Percentiles rank a stretch among this genome's conserved stretches.
Evolutionary conservation across 2,113 vertebrate species (phyloP).

Genomic region (Neolamprologus variostigma): DNA sequence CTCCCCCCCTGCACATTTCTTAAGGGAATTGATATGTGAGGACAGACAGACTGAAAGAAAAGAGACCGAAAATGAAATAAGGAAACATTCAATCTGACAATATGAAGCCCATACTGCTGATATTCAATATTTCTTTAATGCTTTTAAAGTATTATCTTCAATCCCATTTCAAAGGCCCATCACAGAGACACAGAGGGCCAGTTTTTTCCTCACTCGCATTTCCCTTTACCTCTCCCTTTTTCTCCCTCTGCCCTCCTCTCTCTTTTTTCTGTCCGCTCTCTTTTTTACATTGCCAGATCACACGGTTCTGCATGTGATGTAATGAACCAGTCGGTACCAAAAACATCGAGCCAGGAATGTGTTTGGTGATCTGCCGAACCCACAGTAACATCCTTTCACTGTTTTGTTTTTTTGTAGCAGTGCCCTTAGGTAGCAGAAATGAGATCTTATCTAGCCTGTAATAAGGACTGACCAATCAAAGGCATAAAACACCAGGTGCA

Average conservation of each 20-base stretch:
- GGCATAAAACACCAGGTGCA: not conserved
- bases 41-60: not conserved
- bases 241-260: not conserved
- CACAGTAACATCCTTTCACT: not conserved
- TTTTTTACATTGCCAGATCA: not conserved
- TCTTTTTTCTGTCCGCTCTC: not conserved
- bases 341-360: constrained; percentile 9
- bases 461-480: not conserved
- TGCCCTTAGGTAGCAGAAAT: constrained; percentile 21
- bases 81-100: constrained; percentile 21
- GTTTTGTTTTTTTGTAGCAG: not conserved
- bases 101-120: not conserved
- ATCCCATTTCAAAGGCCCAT: constrained; percentile 14
- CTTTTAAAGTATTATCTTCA: constrained; percentile 32
- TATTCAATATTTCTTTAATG: constrained; percentile 17
- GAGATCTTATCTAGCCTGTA: constrained; percentile 5
- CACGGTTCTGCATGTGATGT: not conserved
- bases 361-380: not conserved
- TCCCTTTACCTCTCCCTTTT: not conserved
- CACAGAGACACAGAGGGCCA: not conserved
- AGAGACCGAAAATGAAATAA: constrained; percentile 1
- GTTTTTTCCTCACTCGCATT: not conserved
- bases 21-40: not conserved
- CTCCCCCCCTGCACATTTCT: not conserved
- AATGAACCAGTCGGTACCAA: constrained; percentile 21